Percentiles rank a stretch among this genome's conserved stretches.
phyloP scores from a whole-genome alignment of 2,113 vertebrate genomes.

The Noctilio leporinus region DNA sequence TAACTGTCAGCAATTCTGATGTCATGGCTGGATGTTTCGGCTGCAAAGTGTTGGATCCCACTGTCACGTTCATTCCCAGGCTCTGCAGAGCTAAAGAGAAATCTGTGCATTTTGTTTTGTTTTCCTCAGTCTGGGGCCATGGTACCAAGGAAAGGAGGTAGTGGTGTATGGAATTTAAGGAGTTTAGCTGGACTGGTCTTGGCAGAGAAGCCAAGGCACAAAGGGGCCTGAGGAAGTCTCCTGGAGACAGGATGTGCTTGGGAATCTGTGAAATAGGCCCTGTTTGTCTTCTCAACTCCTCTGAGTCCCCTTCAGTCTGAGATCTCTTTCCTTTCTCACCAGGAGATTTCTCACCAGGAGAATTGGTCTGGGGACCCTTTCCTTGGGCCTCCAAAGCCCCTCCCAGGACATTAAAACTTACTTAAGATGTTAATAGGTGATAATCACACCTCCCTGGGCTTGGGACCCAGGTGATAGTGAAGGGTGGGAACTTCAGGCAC shows the following conservation, averaged over 20 bases:
- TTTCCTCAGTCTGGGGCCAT: neutral
- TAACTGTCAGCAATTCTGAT: neutral
- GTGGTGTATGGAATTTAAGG: neutral
- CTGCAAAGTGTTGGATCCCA: neutral
- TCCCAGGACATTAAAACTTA: slow-evolving; percentile 54
- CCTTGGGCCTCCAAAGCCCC: neutral
- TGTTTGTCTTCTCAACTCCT: neutral
- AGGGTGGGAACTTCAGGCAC: slow-evolving; percentile 32
- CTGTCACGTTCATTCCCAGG: neutral
- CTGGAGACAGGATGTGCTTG: neutral
- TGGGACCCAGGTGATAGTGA: neutral
- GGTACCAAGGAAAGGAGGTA: neutral
- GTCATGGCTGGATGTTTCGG: neutral
- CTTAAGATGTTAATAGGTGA: slow-evolving; percentile 50
- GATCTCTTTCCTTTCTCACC: slow-evolving; percentile 22
- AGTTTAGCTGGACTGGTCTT: neutral
- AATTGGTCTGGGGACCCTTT: neutral
- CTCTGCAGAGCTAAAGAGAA: neutral
- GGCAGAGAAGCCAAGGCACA: neutral
- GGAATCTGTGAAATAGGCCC: slow-evolving; percentile 21
- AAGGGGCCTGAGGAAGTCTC: slow-evolving; percentile 4
- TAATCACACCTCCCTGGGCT: slow-evolving; percentile 24
- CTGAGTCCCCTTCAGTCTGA: neutral
- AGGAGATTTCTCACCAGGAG: neutral
- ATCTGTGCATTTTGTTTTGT: neutral